Percentiles rank a stretch among this genome's conserved stretches.
phyloP scores from a whole-genome alignment of 2,113 vertebrate species.

The Colistium nudipinnis region DNA sequence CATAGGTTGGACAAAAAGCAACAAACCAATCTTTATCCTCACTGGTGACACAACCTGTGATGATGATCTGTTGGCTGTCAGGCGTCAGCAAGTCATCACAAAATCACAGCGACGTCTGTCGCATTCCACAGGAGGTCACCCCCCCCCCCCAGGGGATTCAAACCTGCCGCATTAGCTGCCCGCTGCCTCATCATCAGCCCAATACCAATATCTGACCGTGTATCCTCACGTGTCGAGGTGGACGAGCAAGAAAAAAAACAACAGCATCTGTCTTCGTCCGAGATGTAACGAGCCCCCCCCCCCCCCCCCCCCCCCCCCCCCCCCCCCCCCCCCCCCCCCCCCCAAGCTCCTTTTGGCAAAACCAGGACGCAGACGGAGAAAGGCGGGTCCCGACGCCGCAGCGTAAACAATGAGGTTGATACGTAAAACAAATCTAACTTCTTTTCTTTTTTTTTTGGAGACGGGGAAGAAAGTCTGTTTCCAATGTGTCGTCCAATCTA shows the following conservation, averaged over 20 bases:
- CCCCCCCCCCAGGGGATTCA: constrained; percentile 2
- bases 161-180: constrained; percentile 15
- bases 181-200: constrained; percentile 33
- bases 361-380: constrained; percentile 28
- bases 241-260: constrained; percentile 68
- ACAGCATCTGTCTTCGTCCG: constrained; percentile 65
- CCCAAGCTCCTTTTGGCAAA: constrained; percentile 50
- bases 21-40: constrained; percentile 35
- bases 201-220: constrained; percentile 53
- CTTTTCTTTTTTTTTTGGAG: constrained; percentile 39
- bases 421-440: constrained; percentile 67
- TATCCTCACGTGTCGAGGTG: constrained; percentile 57
- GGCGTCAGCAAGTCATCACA: constrained; percentile 7
- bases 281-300: constrained; percentile 64
- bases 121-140: constrained; percentile 23
- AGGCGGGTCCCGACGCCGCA: constrained; percentile 43
- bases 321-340: too few relatives aligned
- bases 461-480: constrained; percentile 54
- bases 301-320: too few relatives aligned
- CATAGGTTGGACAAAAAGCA: constrained; percentile 27
- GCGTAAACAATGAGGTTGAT: constrained; percentile 62
- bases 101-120: constrained; percentile 5
- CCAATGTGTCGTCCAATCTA: constrained; percentile 48
- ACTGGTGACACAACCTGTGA: constrained; percentile 5
- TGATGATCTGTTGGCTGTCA: constrained; percentile 16